Evolutionary conservation across 2,888 invertebrate genomes (phyloP).

Genomic region (Drosophila parthenogenetica): DNA sequence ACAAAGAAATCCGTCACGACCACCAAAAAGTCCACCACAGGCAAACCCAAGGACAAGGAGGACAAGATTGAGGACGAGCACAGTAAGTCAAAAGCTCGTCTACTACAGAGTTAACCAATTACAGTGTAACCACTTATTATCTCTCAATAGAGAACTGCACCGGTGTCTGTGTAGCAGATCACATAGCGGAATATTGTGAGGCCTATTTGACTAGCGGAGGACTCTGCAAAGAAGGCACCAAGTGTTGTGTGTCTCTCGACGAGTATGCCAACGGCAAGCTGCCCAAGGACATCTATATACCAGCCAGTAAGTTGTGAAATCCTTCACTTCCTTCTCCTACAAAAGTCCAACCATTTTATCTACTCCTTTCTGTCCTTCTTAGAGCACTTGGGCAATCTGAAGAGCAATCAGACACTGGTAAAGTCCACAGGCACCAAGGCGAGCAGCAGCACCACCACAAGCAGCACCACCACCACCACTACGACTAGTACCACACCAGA

Average conservation of each 20-base stretch:
- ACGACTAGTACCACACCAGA: conserved; percentile 81
- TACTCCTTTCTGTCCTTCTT: not conserved
- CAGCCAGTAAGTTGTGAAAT: conserved; percentile 86
- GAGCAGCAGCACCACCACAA: conserved; percentile 55
- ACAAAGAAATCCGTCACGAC: conserved; percentile 66
- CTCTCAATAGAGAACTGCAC: conserved; percentile 86
- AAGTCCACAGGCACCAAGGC: conserved; percentile 39
- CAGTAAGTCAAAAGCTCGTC: conserved; percentile 43
- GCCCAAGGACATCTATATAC: conserved; percentile 90
- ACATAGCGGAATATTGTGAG: conserved; percentile 94
- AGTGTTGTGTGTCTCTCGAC: conserved; percentile 93
- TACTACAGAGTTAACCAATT: accelerated
- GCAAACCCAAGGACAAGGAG: conserved; percentile 60
- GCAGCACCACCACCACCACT: conserved; percentile 57
- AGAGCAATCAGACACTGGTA: conserved; percentile 67
- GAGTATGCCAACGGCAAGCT: conserved; percentile 88
- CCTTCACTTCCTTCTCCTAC: not conserved
- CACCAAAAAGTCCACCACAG: conserved; percentile 74
- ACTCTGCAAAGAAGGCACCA: conserved; percentile 90
- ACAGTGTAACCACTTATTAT: not conserved
- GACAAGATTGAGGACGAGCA: conserved; percentile 76
- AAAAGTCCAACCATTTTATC: not conserved
- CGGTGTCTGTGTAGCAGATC: conserved; percentile 93
- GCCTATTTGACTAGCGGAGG: conserved; percentile 91
- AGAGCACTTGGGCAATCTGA: conserved; percentile 83